Evolutionary conservation across 2,113 vertebrate genomes (phyloP).

Genomic region (Perognathus longimembris): DNA sequence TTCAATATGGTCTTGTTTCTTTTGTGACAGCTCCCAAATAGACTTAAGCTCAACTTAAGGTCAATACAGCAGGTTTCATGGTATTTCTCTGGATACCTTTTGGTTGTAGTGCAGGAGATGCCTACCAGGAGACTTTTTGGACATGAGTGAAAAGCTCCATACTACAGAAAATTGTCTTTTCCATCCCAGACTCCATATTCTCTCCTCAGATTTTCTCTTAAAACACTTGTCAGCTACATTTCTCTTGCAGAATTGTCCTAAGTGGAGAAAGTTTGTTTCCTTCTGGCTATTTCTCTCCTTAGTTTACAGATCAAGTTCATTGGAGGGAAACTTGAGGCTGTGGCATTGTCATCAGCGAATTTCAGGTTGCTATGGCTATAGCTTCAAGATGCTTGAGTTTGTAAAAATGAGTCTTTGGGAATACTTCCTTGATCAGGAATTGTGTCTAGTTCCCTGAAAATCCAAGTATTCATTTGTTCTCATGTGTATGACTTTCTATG

Average conservation of each 20-base stretch:
- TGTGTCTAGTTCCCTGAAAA: neutral
- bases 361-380: neutral
- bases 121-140: neutral
- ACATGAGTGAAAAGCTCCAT: neutral
- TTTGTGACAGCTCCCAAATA: too few species aligned
- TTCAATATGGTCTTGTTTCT: neutral
- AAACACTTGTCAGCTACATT: neutral
- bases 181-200: neutral
- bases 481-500: neutral
- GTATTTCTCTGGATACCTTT: neutral
- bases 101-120: neutral
- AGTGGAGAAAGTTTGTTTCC: neutral
- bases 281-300: fast-evolving
- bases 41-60: neutral
- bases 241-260: neutral
- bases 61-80: neutral
- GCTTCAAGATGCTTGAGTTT: neutral
- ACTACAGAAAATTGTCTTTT: neutral
- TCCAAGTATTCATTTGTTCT: neutral
- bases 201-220: neutral
- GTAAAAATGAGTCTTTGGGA: neutral
- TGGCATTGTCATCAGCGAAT: neutral
- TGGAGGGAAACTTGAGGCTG: neutral
- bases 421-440: neutral
- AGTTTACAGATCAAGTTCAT: neutral